Percentiles rank a stretch among this genome's conserved stretches.
phyloP scores from a whole-genome alignment of 2,888 invertebrate species.

The Metallyticus violacea region DNA sequence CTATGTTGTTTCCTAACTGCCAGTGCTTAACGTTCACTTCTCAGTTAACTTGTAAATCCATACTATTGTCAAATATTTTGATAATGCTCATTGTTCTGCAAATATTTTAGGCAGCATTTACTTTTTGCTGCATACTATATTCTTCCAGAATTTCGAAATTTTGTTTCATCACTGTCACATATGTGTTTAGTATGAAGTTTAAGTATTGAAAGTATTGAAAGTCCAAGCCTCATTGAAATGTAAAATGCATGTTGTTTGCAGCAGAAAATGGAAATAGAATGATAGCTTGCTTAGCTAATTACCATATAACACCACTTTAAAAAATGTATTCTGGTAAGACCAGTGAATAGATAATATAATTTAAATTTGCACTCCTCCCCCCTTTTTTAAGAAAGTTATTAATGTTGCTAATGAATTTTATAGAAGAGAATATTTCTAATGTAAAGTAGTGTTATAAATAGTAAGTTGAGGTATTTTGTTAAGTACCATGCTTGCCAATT shows the following conservation, averaged over 20 bases:
- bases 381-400: not conserved
- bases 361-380: not conserved
- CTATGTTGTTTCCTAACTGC: not conserved
- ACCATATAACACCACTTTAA: not conserved
- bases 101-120: not conserved
- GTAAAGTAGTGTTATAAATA: not conserved
- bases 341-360: not conserved
- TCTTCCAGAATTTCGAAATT: not conserved
- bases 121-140: not conserved
- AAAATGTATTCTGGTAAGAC: not conserved
- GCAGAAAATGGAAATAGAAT: not conserved
- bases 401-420: not conserved
- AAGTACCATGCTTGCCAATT: not conserved
- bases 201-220: not conserved
- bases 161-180: not conserved
- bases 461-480: not conserved
- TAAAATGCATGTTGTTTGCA: not conserved
- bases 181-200: not conserved
- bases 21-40: not conserved
- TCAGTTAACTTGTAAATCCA: not conserved
- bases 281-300: not conserved
- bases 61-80: not conserved
- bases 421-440: conserved; percentile 3
- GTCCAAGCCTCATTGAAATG: not conserved
- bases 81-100: not conserved